Conservation (phyloP, 2,113 vertebrate genomes). For the Bubo scandiacus region DNA sequence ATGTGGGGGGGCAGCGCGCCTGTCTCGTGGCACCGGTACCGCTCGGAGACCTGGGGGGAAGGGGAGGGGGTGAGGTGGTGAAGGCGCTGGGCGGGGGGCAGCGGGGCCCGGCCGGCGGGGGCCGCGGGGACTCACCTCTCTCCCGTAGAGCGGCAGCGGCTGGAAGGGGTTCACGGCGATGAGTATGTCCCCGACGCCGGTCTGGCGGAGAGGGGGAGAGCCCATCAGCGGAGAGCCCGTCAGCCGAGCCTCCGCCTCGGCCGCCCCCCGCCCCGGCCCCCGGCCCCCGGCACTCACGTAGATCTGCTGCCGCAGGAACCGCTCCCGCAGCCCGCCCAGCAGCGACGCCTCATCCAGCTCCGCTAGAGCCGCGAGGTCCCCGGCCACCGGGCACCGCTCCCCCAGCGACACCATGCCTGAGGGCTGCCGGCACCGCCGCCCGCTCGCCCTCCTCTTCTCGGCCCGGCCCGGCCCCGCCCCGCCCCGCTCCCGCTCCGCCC, state of each 20-base stretch:
- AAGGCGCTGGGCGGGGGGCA: background rate
- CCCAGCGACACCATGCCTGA: background rate
- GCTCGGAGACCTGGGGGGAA: constrained; percentile 60
- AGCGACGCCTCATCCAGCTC: constrained; percentile 67
- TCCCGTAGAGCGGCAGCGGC: constrained; percentile 68
- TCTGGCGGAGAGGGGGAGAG: constrained; percentile 38
- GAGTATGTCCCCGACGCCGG: constrained; percentile 74
- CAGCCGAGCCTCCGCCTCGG: background rate
- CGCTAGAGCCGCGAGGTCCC: constrained; percentile 61
- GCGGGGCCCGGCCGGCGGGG: too few species aligned
- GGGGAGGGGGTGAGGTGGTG: too few species aligned
- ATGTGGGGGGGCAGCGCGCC: constrained; percentile 68
- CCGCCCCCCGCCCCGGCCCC: background rate
- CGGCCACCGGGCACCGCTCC: background rate
- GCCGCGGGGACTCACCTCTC: constrained; percentile 39
- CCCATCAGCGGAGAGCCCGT: background rate
- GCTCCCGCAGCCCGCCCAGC: constrained; percentile 47
- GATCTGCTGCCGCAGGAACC: constrained; percentile 52
- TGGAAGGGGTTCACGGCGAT: constrained; percentile 75
- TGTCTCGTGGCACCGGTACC: constrained; percentile 54
- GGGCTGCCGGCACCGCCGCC: too few species aligned
- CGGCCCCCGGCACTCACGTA: constrained; percentile 58
- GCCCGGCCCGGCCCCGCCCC: background rate
- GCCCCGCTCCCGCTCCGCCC: background rate
- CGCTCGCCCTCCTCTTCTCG: too few species aligned